Base-by-base conservation (phyloP, 1,140 invertebrate genomes). In the Diorhabda carinulata region DNA sequence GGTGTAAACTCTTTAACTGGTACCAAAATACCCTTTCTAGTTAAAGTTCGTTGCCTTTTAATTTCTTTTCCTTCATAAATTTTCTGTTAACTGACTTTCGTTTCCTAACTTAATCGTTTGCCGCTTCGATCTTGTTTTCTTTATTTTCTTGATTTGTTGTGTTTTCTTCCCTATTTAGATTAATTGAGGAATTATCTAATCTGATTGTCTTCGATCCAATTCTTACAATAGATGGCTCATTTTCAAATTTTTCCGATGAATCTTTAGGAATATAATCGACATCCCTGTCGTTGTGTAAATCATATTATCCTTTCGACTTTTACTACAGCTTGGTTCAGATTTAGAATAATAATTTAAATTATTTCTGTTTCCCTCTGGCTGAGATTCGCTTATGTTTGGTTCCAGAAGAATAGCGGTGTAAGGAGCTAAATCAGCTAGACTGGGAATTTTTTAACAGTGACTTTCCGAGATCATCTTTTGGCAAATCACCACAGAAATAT, bases 281-380 rank as follows among this genome's bases (percentile, higher is more conserved):
- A 56, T 56, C 52, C 52, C 52, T 56, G 52, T 56, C 2, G 52
- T 56, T n/a, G 2, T n/a, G 6, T n/a, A 56, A 6, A 56, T 7
- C 6, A 56, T 56, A 25, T 56, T 2, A 56, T 56, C 52, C 52
- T 56, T 2, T 56, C 52, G 52, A 56, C 52, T 56, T 56, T 56
- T 56, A 56, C 52, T 56, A 56, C 52, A 56, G 52, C 52, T 56
- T 56, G 52, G 52, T 56, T 56, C 2, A 56, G 52, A 56, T 56
- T 56, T 56, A 56, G 52, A 56, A 56, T 56, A 56, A 56, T 56
- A 56, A 56, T 56, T 56, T 56, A 56, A 56, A 56, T 56, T 56
- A 56, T 56, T 56, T 56, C 52, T 56, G 52, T 56, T 56, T 56
- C 52, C 52, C 0, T 56, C 52, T 56, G 52, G 52, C 52, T 56